Evolutionary conservation across 2,113 vertebrate genomes (phyloP), one percentile per base, ranked within the genome.

Genomic region (Ceyx margarethae): DNA sequence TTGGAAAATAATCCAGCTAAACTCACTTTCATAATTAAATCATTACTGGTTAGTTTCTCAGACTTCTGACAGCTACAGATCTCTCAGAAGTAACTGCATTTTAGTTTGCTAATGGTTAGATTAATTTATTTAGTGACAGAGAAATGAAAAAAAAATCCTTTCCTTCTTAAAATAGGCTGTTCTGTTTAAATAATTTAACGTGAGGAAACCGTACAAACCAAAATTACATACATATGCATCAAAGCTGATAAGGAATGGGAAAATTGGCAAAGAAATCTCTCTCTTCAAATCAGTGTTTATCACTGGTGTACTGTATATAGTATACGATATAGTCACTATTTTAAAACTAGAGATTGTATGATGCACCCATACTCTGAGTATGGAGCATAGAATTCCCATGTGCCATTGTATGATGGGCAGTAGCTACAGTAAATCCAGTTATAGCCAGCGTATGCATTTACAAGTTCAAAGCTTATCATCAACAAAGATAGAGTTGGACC

Each of bases 341-440:
- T 95, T 91, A 95, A 93, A 95, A 65, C 71, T 82, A 82, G 84
- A 95, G 94, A 95, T 88, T 95, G 87, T 97, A 96, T 77, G 60
- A 91, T 21, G 22, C 56, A 94, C 87, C 96, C 94, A 95, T 97
- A 94, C 94, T 25, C 79, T 61, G 80, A 83, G 91, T 91, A 93
- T 96, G 91, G 91, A 92, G 58, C 57, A 89, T 43, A 93, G 91
- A 95, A 94, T 95, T 92, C 93, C 74, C 92, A 96, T 60, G 89
- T 96, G 96, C 93, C 90, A 95, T 96, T 97, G 78, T 96, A 95
- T 83, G 94, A 96, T 96, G 95, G 94, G 82, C 94, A 94, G 91
- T 89, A 94, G 85, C 37, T 94, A 91, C 15, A 95, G 93, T 31
- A 91, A 97, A 94, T 93, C 89, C 94, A 96, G 83, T 97, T 95